Evolutionary conservation across 30 jellyfish, hydroid and myxozoan species (phyloP).

Genomic region (Calvadosia cruxmelitensis): DNA sequence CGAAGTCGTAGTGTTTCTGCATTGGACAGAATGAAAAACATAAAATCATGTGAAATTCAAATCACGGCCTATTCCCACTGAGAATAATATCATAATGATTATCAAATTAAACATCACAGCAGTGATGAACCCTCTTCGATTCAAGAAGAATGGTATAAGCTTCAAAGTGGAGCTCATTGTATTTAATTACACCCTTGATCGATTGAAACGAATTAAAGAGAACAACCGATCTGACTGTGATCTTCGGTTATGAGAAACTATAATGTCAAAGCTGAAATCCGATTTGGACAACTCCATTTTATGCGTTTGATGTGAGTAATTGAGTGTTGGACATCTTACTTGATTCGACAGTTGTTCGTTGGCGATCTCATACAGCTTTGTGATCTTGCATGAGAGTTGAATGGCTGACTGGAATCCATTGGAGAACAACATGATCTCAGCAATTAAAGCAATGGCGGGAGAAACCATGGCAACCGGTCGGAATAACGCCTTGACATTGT

Average conservation of each 20-base stretch:
- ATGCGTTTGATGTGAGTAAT: neutral
- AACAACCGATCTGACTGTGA: no score
- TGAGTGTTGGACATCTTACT: slow-evolving; percentile 14
- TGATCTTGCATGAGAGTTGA: slow-evolving; percentile 41
- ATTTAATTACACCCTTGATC: no score
- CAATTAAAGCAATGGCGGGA: slow-evolving; percentile 61
- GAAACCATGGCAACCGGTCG: slow-evolving; percentile 88
- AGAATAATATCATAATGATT: no score
- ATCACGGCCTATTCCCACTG: no score
- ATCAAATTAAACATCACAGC: no score
- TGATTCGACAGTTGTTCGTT: slow-evolving; percentile 68
- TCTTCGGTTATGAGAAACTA: no score
- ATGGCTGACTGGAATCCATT: slow-evolving; percentile 68
- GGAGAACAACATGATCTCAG: slow-evolving; percentile 63
- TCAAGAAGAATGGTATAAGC: no score
- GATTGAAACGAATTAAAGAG: no score
- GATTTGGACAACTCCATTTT: neutral
- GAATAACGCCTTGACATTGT: slow-evolving; percentile 66
- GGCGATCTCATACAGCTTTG: slow-evolving; percentile 58
- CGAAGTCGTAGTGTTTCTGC: slow-evolving; percentile 85
- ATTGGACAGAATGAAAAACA: neutral
- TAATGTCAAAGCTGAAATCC: neutral
- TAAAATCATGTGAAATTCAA: neutral
- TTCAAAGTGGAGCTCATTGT: no score
- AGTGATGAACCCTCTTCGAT: no score